phyloP scores from a whole-genome alignment of 2,888 invertebrate species.

The Hirtodrosophila duncani region DNA sequence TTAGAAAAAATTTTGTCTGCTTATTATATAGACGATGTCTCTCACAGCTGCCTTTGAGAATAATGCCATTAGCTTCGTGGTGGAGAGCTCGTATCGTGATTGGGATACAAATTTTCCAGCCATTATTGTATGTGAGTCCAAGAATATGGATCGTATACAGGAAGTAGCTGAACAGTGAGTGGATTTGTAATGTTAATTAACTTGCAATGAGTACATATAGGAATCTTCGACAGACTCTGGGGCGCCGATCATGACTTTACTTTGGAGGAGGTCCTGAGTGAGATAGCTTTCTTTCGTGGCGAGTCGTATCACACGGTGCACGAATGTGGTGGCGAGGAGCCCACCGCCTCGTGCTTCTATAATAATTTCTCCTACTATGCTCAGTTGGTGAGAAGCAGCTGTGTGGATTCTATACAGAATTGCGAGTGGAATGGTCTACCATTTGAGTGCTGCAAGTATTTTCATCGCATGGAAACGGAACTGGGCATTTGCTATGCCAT shows the following conservation, averaged over 20 bases:
- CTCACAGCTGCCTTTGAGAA: constrained; percentile 80
- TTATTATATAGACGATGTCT: background rate
- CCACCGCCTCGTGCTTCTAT: constrained; percentile 81
- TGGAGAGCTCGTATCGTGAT: constrained; percentile 85
- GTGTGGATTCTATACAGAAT: constrained; percentile 80
- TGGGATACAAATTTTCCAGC: constrained; percentile 87
- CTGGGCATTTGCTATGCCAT: constrained; percentile 83
- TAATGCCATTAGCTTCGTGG: constrained; percentile 87
- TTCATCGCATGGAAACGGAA: constrained; percentile 83
- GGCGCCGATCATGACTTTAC: constrained; percentile 84
- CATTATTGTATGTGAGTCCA: constrained; percentile 84
- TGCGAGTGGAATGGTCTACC: constrained; percentile 81
- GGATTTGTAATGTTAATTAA: constrained; percentile 15
- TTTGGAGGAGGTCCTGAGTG: constrained; percentile 84
- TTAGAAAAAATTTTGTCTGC: no score
- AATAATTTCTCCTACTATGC: constrained; percentile 82
- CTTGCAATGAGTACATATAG: no score
- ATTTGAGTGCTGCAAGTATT: constrained; percentile 84
- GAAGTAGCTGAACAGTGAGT: constrained; percentile 83
- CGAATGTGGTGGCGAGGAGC: constrained; percentile 80
- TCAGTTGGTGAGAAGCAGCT: constrained; percentile 81
- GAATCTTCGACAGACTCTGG: constrained; percentile 79
- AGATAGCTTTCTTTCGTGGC: constrained; percentile 85
- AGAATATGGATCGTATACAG: constrained; percentile 82
- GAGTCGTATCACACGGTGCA: constrained; percentile 83